These are phyloP conservation scores for Hipparchia semele DNA, from an alignment of 2,888 invertebrate genomes.

Conservation along the genomic window DNA sequence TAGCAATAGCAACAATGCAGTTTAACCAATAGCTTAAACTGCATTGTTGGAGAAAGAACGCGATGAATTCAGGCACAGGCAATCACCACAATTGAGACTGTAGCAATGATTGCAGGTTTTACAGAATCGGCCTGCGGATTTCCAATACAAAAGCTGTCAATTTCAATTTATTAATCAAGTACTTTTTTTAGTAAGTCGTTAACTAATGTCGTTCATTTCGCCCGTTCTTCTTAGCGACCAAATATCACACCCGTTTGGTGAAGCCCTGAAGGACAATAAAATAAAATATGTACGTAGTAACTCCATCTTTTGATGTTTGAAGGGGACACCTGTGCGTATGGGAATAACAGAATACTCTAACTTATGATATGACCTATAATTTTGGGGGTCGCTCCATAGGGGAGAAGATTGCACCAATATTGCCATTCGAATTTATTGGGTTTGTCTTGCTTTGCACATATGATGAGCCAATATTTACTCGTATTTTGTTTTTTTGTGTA, in stretches of 20 bases:
- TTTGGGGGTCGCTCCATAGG: constrained; percentile 21
- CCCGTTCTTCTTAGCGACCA: too few species aligned
- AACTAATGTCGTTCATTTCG: too few species aligned
- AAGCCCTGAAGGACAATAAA: not conserved
- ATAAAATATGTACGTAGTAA: constrained; percentile 5
- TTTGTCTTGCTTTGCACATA: constrained; percentile 20
- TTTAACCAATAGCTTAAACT: too few species aligned
- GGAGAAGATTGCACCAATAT: constrained; percentile 32
- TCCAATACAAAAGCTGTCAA: too few species aligned
- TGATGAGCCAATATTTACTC: constrained; percentile 21
- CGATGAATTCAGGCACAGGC: too few species aligned
- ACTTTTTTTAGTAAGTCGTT: too few species aligned
- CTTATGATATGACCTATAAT: constrained; percentile 30
- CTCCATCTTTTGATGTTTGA: not conserved
- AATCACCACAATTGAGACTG: too few species aligned
- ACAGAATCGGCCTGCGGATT: too few species aligned
- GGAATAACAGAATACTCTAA: constrained; percentile 32
- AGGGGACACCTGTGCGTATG: constrained; percentile 31
- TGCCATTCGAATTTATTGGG: constrained; percentile 30
- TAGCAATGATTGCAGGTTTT: too few species aligned
- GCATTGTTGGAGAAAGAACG: too few species aligned
- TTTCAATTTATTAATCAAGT: too few species aligned
- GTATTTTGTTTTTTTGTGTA: not conserved
- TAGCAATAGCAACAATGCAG: too few species aligned
- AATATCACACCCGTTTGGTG: not conserved